Conservation (phyloP, 2,888 invertebrate species). For the Griposia aprilina region DNA sequence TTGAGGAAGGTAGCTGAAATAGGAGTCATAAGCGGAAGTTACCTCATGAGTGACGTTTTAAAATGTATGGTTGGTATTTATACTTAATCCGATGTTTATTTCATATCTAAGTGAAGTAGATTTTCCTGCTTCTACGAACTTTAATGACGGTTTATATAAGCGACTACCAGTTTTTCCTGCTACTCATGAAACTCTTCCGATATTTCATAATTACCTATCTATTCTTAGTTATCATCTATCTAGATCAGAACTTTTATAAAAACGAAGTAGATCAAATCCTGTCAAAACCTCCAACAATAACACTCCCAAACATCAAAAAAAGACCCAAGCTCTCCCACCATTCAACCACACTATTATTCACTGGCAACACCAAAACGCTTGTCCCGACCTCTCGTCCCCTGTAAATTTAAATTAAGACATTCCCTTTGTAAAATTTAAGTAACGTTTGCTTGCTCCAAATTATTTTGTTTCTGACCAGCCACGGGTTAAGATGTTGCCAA, state of each 20-base stretch:
- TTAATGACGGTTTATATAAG: neutral
- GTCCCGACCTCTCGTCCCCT: slow-evolving; percentile 42
- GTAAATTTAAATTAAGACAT: slow-evolving; percentile 67
- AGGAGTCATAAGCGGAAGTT: neutral
- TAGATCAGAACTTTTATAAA: neutral
- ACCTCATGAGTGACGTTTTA: neutral
- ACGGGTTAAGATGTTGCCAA: slow-evolving; percentile 51
- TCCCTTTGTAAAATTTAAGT: slow-evolving; percentile 64
- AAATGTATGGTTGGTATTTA: neutral
- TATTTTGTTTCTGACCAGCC: slow-evolving; percentile 61
- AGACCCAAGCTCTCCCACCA: slow-evolving; percentile 10
- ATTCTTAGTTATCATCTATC: neutral
- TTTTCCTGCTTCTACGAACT: neutral
- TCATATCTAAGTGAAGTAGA: neutral
- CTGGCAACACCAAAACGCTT: slow-evolving; percentile 48
- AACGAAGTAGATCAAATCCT: neutral
- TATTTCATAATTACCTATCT: neutral
- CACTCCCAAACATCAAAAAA: neutral
- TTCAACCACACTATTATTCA: slow-evolving; percentile 24
- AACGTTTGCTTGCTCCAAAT: slow-evolving; percentile 53
- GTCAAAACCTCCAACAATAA: neutral
- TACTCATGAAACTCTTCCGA: neutral
- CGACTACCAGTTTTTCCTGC: neutral
- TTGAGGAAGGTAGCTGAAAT: neutral
- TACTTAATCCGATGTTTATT: neutral